Evolutionary conservation across 2,888 invertebrate species (phyloP).

Genomic region (Tachina grossa): DNA sequence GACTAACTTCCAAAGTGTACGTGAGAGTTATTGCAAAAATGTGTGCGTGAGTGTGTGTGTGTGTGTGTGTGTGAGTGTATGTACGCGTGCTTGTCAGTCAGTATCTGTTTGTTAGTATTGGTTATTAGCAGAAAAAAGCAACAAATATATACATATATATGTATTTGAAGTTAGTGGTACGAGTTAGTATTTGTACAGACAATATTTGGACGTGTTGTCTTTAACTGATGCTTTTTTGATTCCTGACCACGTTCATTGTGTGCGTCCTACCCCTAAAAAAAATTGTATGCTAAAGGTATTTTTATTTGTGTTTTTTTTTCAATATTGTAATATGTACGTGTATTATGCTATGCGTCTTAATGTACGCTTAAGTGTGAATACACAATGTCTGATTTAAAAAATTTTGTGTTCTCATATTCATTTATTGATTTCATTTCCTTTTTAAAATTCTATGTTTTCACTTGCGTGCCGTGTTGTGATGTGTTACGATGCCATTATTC

Average conservation of each 20-base stretch:
- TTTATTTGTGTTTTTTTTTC: slow-evolving; percentile 15
- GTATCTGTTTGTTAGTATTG: slow-evolving; percentile 22
- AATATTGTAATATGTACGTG: slow-evolving; percentile 11
- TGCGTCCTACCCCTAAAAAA: too few species aligned
- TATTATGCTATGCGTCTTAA: slow-evolving; percentile 54
- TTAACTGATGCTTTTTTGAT: slow-evolving; percentile 72
- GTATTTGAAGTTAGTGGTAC: neutral
- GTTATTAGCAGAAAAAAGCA: slow-evolving; percentile 29
- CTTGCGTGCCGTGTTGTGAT: slow-evolving; percentile 51
- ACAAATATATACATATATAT: too few species aligned
- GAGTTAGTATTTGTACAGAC: slow-evolving; percentile 41
- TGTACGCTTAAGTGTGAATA: slow-evolving; percentile 18
- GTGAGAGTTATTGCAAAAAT: slow-evolving; percentile 53
- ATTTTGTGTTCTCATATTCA: slow-evolving; percentile 39
- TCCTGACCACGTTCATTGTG: slow-evolving; percentile 79
- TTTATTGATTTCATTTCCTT: slow-evolving; percentile 77
- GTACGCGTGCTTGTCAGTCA: slow-evolving; percentile 2
- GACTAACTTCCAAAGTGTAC: slow-evolving; percentile 54
- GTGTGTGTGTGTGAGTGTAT: neutral
- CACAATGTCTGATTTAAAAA: slow-evolving; percentile 13
- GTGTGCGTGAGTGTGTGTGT: neutral
- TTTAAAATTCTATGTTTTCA: slow-evolving; percentile 81
- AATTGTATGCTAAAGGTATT: slow-evolving; percentile 23
- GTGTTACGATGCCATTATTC: slow-evolving; percentile 16
- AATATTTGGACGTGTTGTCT: slow-evolving; percentile 68